Base-by-base conservation (phyloP, 2,797 vertebrate species). In the Amblyraja radiata region DNA sequence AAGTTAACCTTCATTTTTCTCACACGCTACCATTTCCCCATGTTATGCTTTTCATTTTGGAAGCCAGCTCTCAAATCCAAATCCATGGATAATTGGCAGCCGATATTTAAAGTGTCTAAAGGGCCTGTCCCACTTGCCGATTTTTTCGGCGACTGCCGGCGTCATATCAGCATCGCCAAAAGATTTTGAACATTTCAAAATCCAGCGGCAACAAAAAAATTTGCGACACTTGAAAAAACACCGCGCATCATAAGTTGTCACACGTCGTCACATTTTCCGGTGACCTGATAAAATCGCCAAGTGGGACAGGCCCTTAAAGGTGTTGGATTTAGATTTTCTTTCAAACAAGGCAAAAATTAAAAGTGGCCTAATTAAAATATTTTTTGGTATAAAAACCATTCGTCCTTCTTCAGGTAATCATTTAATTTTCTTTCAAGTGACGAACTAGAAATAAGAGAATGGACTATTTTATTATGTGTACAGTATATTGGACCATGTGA, bases 1-100 rank as follows among this genome's bases (percentile, higher is more conserved):
- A n/a, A 93, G 95, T 93, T 58, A 76, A 54, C 7, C 11, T 68
- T n/a, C 14, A 54, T 63, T 11, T 65, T 68, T 63, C 39, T 2
- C 6, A 2, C 0, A 14, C 18, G n/a, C 32, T 32, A 36, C 13
- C n/a, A 2, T 1, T 63, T 65, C 54, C 16, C 28, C 28, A 14
- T 63, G 58, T 13, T 4, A 13, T 65, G 28, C 23, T 28, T n/a
- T 86, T 86, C 6, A 32, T 83, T n/a, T 28, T 76, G 8, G 23
- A 78, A 16, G n/a, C 28, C 63, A 25, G 39, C 2, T 23, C 79
- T 46, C 32, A 25, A 65, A 86, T 61, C 28, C 10, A 58, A 83
- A 11, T 21, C n/a, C 65, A 21, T 16, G 61, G 2, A n/a, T 6
- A 68, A 88, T 14, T 68, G 61, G 4, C 32, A 68, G 36, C 65